These are phyloP conservation scores for Ascidia mentula DNA, from an alignment of 23 tunicate genomes.

Conservation along the genomic window DNA sequence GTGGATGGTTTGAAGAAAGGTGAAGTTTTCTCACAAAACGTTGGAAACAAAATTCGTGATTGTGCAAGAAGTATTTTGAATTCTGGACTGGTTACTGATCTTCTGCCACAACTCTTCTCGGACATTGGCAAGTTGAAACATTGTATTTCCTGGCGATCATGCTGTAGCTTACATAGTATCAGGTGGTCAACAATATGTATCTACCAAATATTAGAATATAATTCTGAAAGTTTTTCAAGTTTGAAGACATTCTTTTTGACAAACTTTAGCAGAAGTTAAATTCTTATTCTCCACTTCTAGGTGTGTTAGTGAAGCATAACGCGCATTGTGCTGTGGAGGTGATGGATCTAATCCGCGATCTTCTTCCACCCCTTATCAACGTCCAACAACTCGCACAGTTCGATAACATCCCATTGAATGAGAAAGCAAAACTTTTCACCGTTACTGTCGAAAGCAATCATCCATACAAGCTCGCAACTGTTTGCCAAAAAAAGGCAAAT, in stretches of 20 bases:
- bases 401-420: background rate
- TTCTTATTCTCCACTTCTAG: background rate
- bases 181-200: too few species aligned
- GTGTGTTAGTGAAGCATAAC: conserved; percentile 27
- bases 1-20: background rate
- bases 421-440: conserved; percentile 22
- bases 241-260: conserved; percentile 43
- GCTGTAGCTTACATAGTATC: too few species aligned
- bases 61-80: conserved; percentile 16
- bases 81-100: conserved; percentile 34
- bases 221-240: conserved; percentile 28
- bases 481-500: conserved; percentile 48
- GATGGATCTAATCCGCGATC: conserved; percentile 45
- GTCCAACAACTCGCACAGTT: conserved; percentile 24
- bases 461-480: conserved; percentile 61
- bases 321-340: conserved; percentile 55
- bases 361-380: conserved; percentile 59
- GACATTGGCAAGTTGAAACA: conserved; percentile 37
- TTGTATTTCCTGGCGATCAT: background rate
- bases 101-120: conserved; percentile 52
- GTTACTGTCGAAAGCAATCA: conserved; percentile 67
- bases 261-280: conserved; percentile 29
- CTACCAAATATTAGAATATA: too few species aligned
- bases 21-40: background rate
- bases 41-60: background rate